Evolutionary conservation across 2,888 invertebrate species (phyloP).

Genomic region (Hesperia comma): DNA sequence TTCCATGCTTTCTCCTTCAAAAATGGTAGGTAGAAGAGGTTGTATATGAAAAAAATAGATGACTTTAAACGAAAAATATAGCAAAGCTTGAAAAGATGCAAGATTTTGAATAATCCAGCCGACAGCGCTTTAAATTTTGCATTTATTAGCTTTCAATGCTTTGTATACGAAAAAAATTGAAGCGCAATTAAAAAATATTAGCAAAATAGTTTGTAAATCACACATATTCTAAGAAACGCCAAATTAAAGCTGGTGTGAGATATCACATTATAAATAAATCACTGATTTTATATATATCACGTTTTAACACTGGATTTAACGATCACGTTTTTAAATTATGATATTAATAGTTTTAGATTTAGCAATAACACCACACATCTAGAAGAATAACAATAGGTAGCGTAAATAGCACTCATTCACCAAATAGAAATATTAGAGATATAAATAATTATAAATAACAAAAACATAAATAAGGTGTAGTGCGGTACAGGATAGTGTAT

Average conservation of each 20-base stretch:
- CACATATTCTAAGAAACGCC: slow-evolving; percentile 42
- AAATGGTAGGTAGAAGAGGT: slow-evolving; percentile 84
- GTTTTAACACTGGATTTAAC: slow-evolving; percentile 6
- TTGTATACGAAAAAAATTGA: slow-evolving; percentile 38
- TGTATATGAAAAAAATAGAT: slow-evolving; percentile 75
- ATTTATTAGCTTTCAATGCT: slow-evolving; percentile 23
- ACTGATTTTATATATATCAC: slow-evolving; percentile 15
- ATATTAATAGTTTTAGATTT: slow-evolving; percentile 24
- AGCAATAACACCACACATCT: slow-evolving; percentile 21
- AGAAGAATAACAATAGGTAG: slow-evolving; percentile 16
- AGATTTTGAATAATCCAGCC: slow-evolving; percentile 21
- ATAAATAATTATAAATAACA: not conserved
- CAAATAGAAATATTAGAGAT: slow-evolving; percentile 13
- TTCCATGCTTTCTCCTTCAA: slow-evolving; percentile 83
- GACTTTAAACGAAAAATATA: slow-evolving; percentile 46
- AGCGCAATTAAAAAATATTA: slow-evolving; percentile 18
- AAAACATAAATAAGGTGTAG: slow-evolving; percentile 19
- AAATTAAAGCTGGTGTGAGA: slow-evolving; percentile 47
- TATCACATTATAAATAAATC: slow-evolving; percentile 18
- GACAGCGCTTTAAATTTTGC: slow-evolving; percentile 34
- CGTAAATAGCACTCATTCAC: slow-evolving; percentile 16
- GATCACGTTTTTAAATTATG: slow-evolving; percentile 9
- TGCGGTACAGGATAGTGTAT: slow-evolving; percentile 31
- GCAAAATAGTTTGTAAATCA: slow-evolving; percentile 11
- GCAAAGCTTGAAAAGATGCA: slow-evolving; percentile 34